phyloP scores from a whole-genome alignment of 2,113 vertebrate species.

The Silurus asotus region DNA sequence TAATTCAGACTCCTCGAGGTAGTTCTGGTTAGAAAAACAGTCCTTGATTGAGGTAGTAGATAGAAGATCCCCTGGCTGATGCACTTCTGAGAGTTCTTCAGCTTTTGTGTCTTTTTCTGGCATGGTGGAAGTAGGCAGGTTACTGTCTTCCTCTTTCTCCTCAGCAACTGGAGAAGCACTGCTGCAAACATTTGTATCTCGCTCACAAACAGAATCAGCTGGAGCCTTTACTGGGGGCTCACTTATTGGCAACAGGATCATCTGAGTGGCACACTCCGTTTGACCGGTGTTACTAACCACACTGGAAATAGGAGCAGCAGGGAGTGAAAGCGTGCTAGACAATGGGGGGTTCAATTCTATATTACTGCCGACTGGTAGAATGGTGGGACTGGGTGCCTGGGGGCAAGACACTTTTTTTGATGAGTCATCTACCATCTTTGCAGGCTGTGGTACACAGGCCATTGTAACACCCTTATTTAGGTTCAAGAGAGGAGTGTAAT shows the following conservation, averaged over 20 bases:
- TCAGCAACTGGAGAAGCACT: conserved; percentile 18
- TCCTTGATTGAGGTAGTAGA: background rate
- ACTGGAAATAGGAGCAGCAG: background rate
- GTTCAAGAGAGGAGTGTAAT: conserved; percentile 8
- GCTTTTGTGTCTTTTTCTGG: conserved; percentile 14
- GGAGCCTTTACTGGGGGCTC: conserved; percentile 51
- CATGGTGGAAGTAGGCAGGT: conserved; percentile 51
- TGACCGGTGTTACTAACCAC: background rate
- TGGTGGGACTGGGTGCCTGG: background rate
- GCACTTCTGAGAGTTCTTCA: background rate
- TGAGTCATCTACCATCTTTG: background rate
- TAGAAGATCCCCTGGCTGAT: background rate
- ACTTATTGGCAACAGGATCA: background rate
- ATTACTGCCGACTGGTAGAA: background rate
- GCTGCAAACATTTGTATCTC: conserved; percentile 4
- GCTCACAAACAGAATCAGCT: conserved; percentile 58
- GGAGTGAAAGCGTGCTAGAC: background rate
- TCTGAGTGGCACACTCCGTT: background rate
- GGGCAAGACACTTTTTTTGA: background rate
- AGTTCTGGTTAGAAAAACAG: background rate
- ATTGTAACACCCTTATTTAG: background rate
- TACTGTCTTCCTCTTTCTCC: conserved; percentile 18
- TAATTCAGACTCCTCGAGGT: background rate
- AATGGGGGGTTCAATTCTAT: background rate
- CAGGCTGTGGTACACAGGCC: background rate